phyloP scores from a whole-genome alignment of 2,888 invertebrate genomes.

The Aspidapion aeneum region DNA sequence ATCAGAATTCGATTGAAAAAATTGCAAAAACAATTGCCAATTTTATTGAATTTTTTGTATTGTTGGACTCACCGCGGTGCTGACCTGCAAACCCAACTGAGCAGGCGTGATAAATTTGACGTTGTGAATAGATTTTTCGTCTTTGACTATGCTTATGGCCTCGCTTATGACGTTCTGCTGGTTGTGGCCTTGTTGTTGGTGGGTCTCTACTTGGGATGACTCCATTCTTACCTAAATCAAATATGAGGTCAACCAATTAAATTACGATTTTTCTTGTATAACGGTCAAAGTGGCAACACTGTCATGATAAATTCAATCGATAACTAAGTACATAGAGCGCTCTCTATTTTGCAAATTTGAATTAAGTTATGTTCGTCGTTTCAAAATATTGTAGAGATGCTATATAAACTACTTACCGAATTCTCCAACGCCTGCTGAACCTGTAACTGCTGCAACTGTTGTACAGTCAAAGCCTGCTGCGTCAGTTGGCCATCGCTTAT shows the following conservation, averaged over 20 bases:
- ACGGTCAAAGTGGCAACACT: no score
- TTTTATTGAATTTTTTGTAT: no score
- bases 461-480: constrained; percentile 43
- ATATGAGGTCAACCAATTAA: no score
- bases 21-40: no score
- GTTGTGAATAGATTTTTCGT: constrained; percentile 56
- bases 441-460: constrained; percentile 46
- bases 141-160: constrained; percentile 52
- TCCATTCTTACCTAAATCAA: constrained; percentile 21
- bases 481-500: constrained; percentile 50
- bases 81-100: constrained; percentile 42
- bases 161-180: constrained; percentile 34
- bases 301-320: no score
- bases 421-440: constrained; percentile 58
- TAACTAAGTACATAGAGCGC: no score
- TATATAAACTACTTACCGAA: constrained; percentile 41
- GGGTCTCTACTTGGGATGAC: constrained; percentile 14
- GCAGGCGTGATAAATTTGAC: constrained; percentile 46
- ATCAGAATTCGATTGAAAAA: no score
- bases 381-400: no score
- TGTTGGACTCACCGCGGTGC: neutral
- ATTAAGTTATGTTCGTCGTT: no score
- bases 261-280: no score
- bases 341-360: no score
- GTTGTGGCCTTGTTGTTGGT: constrained; percentile 28